Evolutionary conservation across 2,113 vertebrate genomes (phyloP), one percentile per base, ranked within the genome.

Genomic region (Gila orcuttii): DNA sequence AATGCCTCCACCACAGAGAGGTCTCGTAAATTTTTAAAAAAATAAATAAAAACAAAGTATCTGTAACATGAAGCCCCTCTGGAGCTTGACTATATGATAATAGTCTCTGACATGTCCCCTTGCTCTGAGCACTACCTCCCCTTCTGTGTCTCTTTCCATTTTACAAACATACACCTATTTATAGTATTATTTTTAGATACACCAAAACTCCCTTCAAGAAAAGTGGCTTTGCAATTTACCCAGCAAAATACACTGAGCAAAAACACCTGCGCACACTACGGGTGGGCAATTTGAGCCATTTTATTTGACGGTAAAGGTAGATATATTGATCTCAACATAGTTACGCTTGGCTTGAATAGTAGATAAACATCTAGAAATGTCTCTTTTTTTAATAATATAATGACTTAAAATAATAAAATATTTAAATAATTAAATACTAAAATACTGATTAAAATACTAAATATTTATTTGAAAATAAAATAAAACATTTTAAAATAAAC

Each of bases 171-270:
- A 39, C 21, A 60, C 6, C 12, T 1, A 21, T 78, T 77, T 69
- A 47, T 64, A 57, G 17, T 59, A 13, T 83, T 83, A 47, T 71
- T 79, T 82, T 83, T 79, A 69, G 47, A 50, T 21, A 47, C 11
- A 25, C 28, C 10, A 71, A 75, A 76, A 28, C 1, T 25, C 21
- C 47, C 50, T 59, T 57, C 1, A 31, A 79, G 6, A 23, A 28
- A 28, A 28, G 28, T 28, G 28, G 28, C 28, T 28, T 28, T 28
- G 28, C 28, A 28, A 75, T 75, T 68, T 19, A 2, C 19, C 60
- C 57, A 60, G 13, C 13, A 25, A 84, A 84, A 85, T 28, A n/a
- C 55, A 4, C 55, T 2, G 9, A 71, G 33, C 8, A 71, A 39
- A 9, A 71, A 71, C 68, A 71, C 33, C 33, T 71, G 33, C 19